phyloP scores from a whole-genome alignment of 2,797 vertebrate species.

The Coreius guichenoti region DNA sequence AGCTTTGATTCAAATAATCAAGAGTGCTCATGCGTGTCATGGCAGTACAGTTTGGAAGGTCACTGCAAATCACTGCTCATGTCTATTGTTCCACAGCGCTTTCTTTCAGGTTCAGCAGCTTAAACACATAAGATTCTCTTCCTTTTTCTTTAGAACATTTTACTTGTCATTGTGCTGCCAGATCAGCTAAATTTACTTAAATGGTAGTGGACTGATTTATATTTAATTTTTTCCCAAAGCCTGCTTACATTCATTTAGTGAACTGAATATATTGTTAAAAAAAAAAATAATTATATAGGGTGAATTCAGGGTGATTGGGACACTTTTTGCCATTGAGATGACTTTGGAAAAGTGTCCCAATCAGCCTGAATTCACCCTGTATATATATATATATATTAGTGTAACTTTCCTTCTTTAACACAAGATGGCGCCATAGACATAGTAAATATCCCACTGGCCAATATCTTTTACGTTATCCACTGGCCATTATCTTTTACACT shows the following conservation, averaged over 20 bases:
- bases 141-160: neutral
- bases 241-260: neutral
- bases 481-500: neutral
- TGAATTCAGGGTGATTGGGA: too few relatives aligned
- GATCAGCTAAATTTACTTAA: neutral
- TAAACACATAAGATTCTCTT: neutral
- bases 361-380: too few relatives aligned
- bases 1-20: slow-evolving; percentile 29
- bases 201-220: neutral
- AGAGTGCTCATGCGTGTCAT: slow-evolving; percentile 16
- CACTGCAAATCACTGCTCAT: neutral
- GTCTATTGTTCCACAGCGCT: neutral
- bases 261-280: neutral
- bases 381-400: neutral
- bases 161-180: neutral
- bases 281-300: too few relatives aligned
- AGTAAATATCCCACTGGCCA: neutral
- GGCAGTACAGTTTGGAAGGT: neutral
- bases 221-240: neutral
- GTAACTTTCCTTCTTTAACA: slow-evolving; percentile 16
- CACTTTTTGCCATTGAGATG: too few relatives aligned
- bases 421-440: neutral
- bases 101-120: neutral
- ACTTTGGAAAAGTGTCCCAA: too few relatives aligned
- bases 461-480: too few relatives aligned